A percentile compares a stretch with the other conserved stretches of the same genome.
Evolutionary conservation across 2,888 invertebrate species (phyloP).

Genomic region (Eremobia ochroleuca): DNA sequence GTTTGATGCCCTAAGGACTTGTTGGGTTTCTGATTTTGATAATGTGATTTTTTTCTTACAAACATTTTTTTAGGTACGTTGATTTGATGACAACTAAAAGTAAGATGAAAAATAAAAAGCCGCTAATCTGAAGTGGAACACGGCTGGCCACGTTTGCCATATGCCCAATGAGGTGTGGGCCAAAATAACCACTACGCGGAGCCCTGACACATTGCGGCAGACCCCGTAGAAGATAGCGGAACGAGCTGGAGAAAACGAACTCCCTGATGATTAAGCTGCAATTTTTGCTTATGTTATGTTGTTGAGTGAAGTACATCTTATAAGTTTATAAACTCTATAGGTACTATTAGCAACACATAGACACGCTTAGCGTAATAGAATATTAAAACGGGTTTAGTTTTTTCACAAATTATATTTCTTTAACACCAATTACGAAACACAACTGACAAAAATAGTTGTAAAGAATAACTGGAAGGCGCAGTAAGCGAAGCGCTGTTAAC

Average conservation of each 20-base stretch:
- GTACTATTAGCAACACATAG: neutral
- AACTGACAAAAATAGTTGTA: conserved; percentile 56
- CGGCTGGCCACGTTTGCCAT: neutral
- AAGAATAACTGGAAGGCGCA: conserved; percentile 69
- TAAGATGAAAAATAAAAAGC: neutral
- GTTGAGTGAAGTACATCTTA: neutral
- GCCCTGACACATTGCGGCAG: neutral
- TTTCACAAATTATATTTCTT: neutral
- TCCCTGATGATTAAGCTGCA: no score
- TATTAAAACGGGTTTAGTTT: neutral
- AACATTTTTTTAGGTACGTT: neutral
- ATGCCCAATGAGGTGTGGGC: neutral
- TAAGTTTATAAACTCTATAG: neutral
- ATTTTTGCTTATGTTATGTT: neutral
- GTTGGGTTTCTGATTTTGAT: neutral
- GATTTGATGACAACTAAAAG: neutral
- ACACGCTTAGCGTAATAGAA: neutral
- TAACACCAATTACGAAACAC: conserved; percentile 24
- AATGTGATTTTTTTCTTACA: neutral
- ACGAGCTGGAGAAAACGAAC: neutral
- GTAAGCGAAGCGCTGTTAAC: conserved; percentile 79
- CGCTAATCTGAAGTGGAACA: neutral
- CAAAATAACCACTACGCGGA: neutral
- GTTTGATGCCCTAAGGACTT: conserved; percentile 35
- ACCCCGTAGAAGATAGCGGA: no score